Base-by-base conservation (phyloP, 2,797 vertebrate genomes). In the Pangasius krempfi region DNA sequence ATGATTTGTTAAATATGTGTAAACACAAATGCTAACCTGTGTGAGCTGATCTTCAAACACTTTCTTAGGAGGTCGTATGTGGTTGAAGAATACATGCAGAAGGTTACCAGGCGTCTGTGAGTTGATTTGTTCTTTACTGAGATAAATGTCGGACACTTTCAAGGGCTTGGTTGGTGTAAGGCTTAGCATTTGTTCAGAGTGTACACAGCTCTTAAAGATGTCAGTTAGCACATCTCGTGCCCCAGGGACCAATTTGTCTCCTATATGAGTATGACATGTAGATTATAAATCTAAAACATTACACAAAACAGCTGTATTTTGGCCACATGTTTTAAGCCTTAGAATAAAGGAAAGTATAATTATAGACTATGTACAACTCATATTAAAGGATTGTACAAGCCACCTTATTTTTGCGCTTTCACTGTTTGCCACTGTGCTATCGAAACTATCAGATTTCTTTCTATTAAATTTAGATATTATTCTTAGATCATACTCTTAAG, bases 91-190 rank as follows among this genome's bases (percentile, higher is more conserved):
- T 58, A 98, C 94, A 30, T 99, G 98, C 14, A 99, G 95, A 0
- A 99, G 96, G 89, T 99, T 99, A 33, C 98, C 98, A 0, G 98
- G 98, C 0, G 97, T 98, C 95, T 99, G 98, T 58, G 97, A 96
- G 92, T 98, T 99, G 92, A 99, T 99, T 94, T 99, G 99, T 92
- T 99, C 99, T 93, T 99, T 99, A 94, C 98, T 99, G 50, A 99
- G 97, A 92, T 97, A 99, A 93, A 99, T 98, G 91, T 99, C 99
- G 0, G 98, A 97, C 64, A 98, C 98, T 93, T 99, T 99, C 37
- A 98, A 93, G 27, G 98, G 97, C 90, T 99, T 99, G 0, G 96
- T 93, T 0, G 98, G 98, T 0, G 97, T 97, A 80, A 99, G 96
- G 94, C 98, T 99, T 92, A 99, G 95, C 94, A 97, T 97, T 93